Percentiles rank a stretch among this genome's conserved stretches.
phyloP scores from a whole-genome alignment of 2,113 vertebrate species.

The Rhynchopsitta pachyrhyncha region DNA sequence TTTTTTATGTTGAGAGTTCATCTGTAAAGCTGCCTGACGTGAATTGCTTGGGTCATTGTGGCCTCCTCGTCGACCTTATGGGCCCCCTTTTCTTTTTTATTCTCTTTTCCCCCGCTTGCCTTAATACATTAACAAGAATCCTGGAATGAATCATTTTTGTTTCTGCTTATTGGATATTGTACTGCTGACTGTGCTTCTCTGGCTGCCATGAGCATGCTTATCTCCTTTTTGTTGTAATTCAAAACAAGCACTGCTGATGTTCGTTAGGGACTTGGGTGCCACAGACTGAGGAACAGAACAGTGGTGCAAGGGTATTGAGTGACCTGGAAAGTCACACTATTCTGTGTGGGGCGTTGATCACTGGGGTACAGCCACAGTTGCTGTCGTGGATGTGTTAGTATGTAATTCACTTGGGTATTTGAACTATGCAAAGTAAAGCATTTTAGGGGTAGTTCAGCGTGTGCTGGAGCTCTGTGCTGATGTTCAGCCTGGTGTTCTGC shows the following conservation, averaged over 20 bases:
- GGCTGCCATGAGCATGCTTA: slow-evolving; percentile 47
- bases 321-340: background rate
- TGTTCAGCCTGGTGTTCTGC: background rate
- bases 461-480: background rate
- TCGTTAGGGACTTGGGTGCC: background rate
- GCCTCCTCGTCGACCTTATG: background rate
- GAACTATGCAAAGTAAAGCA: background rate
- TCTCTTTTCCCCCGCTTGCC: background rate
- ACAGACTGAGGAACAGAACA: background rate
- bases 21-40: background rate
- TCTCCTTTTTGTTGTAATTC: background rate
- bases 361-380: background rate
- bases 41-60: slow-evolving; percentile 11
- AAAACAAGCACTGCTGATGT: background rate
- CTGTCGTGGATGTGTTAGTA: background rate
- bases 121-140: slow-evolving; percentile 41
- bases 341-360: background rate
- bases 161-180: background rate
- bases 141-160: background rate
- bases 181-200: slow-evolving; percentile 15
- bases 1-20: slow-evolving; percentile 52
- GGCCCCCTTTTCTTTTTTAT: background rate
- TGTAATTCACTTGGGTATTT: background rate
- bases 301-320: background rate
- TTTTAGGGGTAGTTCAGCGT: background rate